phyloP scores from a whole-genome alignment of 2,113 vertebrate genomes.

The Pseudopipra pipra region DNA sequence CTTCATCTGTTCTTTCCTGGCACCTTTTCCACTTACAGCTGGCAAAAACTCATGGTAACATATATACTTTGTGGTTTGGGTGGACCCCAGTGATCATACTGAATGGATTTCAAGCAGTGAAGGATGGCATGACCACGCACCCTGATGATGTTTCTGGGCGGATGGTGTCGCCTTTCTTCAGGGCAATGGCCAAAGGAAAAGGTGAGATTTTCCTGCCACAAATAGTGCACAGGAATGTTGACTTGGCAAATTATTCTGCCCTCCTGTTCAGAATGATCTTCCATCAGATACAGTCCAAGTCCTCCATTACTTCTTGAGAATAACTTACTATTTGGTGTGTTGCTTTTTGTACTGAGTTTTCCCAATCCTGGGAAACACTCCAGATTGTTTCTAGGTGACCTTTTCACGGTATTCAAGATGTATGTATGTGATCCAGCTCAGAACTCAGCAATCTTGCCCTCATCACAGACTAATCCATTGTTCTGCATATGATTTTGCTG shows the following conservation, averaged over 20 bases:
- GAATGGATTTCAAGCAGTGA: conserved; percentile 50
- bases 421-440: background rate
- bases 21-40: conserved; percentile 16
- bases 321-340: background rate
- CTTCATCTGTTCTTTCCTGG: background rate
- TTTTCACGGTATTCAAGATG: background rate
- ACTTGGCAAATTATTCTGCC: background rate
- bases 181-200: conserved; percentile 48
- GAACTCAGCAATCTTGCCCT: background rate
- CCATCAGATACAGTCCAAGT: background rate
- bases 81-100: conserved; percentile 21
- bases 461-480: background rate
- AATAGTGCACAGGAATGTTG: background rate
- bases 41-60: conserved; percentile 17
- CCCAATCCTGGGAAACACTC: background rate
- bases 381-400: background rate
- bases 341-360: background rate
- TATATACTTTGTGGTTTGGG: conserved; percentile 61
- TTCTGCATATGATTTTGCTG: background rate
- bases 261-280: background rate
- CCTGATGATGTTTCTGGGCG: conserved; percentile 51
- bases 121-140: conserved; percentile 50
- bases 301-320: background rate
- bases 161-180: conserved; percentile 35
- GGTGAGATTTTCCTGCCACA: conserved; percentile 14